These are phyloP conservation scores for Mimachlamys varia DNA, from an alignment of 2,888 invertebrate genomes.

Conservation along the genomic window DNA sequence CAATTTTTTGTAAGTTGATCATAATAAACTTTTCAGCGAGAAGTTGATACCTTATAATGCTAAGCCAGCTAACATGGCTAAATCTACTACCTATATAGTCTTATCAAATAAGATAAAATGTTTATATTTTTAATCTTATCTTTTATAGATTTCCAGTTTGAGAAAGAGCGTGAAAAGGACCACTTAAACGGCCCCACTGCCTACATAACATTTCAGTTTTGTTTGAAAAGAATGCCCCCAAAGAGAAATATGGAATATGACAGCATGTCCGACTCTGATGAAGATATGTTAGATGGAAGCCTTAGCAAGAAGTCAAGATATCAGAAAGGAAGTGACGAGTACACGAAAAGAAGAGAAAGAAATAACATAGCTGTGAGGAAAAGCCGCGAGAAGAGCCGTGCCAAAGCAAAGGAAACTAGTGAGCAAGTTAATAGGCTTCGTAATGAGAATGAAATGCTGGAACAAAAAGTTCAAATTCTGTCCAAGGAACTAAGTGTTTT, in stretches of 20 bases:
- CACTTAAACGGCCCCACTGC: background rate
- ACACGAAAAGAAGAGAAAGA: conserved; percentile 93
- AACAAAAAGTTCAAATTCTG: conserved; percentile 94
- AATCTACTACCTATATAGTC: too few species aligned
- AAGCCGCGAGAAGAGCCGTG: conserved; percentile 97
- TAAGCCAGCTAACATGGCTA: too few species aligned
- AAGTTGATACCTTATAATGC: too few species aligned
- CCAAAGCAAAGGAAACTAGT: conserved; percentile 95
- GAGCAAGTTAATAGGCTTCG: conserved; percentile 95
- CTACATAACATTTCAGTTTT: background rate
- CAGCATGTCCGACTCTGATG: conserved; percentile 51
- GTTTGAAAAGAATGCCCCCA: conserved; percentile 57
- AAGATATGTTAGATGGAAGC: conserved; percentile 55
- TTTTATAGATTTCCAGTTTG: background rate
- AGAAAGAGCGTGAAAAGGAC: background rate
- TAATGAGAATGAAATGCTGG: conserved; percentile 94
- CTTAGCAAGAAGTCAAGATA: conserved; percentile 52
- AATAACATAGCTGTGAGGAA: conserved; percentile 98
- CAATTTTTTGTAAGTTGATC: too few species aligned
- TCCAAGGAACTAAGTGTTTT: conserved; percentile 91
- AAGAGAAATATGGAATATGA: conserved; percentile 48
- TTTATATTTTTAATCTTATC: background rate
- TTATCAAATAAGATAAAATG: too few species aligned
- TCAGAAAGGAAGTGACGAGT: conserved; percentile 89
- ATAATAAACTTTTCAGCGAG: too few species aligned